Percentiles rank a stretch among this genome's conserved stretches.
Conservation (phyloP, 2,797 vertebrate genomes). For the Enteromius unitaeniatus region DNA sequence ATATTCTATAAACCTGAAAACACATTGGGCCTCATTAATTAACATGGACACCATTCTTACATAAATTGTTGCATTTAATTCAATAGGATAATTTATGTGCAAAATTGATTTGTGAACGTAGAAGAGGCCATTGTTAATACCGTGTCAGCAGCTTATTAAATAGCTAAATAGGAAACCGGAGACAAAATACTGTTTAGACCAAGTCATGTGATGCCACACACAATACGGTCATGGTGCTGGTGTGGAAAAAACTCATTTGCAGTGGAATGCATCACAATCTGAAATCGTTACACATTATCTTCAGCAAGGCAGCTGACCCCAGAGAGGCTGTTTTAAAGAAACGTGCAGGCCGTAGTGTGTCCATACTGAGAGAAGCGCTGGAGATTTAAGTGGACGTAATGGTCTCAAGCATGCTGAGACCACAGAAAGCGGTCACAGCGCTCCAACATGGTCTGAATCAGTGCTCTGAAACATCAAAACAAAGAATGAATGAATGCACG, state of each 20-base stretch:
- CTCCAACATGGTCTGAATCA: conserved; percentile 96
- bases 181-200: background rate
- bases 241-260: background rate
- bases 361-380: conserved; percentile 9
- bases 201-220: background rate
- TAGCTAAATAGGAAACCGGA: background rate
- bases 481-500: background rate
- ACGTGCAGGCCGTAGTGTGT: background rate
- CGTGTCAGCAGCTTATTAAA: background rate
- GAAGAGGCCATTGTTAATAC: conserved; percentile 29
- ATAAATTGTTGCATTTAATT: background rate
- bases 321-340: background rate
- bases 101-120: background rate
- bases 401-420: conserved; percentile 89
- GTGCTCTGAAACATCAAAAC: conserved; percentile 80
- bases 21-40: background rate
- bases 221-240: background rate
- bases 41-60: background rate
- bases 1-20: too few species aligned
- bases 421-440: conserved; percentile 96
- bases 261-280: background rate
- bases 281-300: background rate
- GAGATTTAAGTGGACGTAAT: background rate
- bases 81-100: background rate
- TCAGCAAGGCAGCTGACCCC: background rate